These are phyloP conservation scores for Morelia viridis DNA, from an alignment of 2,797 vertebrate genomes.

Conservation along the genomic window DNA sequence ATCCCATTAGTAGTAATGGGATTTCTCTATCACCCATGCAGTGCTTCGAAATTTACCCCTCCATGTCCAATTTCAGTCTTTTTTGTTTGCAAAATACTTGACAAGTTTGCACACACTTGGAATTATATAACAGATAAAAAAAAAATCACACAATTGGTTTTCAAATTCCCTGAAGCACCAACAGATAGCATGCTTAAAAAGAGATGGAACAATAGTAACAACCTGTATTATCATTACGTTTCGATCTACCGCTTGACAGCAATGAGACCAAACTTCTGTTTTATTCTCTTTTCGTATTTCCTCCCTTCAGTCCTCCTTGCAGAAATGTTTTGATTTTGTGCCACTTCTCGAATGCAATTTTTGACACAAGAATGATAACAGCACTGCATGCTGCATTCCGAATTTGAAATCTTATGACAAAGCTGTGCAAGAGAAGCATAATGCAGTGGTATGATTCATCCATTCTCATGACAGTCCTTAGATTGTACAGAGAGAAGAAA, in stretches of 20 bases:
- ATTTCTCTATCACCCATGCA: slow-evolving; percentile 64
- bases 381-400: slow-evolving; percentile 58
- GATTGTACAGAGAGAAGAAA: slow-evolving; percentile 60
- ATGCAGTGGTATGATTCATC: slow-evolving; percentile 63
- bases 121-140: slow-evolving; percentile 31
- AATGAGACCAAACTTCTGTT: slow-evolving; percentile 1
- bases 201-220: slow-evolving; percentile 8
- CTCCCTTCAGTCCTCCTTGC: slow-evolving; percentile 18
- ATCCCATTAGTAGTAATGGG: slow-evolving; percentile 71
- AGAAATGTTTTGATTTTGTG: slow-evolving; percentile 61
- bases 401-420: slow-evolving; percentile 63
- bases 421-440: slow-evolving; percentile 64
- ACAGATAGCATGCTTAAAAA: slow-evolving; percentile 17
- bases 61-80: slow-evolving; percentile 50
- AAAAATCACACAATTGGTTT: slow-evolving; percentile 6
- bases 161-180: slow-evolving; percentile 12
- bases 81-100: slow-evolving; percentile 51
- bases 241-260: not conserved
- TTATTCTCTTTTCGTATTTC: slow-evolving; percentile 26
- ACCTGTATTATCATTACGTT: not conserved
- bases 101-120: slow-evolving; percentile 42
- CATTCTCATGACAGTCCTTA: slow-evolving; percentile 71
- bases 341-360: slow-evolving; percentile 41
- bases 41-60: slow-evolving; percentile 63
- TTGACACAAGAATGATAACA: slow-evolving; percentile 61